These are phyloP conservation scores for Copidosoma aretas DNA, from an alignment of 2,888 invertebrate genomes.

Conservation along the genomic window DNA sequence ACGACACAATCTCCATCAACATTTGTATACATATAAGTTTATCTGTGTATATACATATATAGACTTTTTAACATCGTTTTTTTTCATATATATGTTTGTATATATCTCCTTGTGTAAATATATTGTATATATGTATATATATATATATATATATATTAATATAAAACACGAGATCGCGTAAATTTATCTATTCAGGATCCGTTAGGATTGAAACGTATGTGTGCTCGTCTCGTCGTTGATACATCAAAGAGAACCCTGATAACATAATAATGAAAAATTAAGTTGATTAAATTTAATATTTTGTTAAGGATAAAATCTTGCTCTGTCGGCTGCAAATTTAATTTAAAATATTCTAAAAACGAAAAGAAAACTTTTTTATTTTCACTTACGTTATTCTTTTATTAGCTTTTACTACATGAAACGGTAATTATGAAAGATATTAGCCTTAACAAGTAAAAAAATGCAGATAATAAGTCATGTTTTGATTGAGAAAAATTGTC, in stretches of 20 bases:
- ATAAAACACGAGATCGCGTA: conserved; percentile 38
- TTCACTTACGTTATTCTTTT: no score
- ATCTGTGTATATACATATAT: conserved; percentile 17
- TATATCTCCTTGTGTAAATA: conserved; percentile 28
- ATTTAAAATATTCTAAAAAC: no score
- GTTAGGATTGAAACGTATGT: conserved; percentile 33
- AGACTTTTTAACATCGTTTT: conserved; percentile 32
- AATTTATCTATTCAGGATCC: conserved; percentile 27
- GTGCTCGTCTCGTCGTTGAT: conserved; percentile 35
- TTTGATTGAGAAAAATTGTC: conserved; percentile 2
- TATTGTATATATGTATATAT: conserved; percentile 31
- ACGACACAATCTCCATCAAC: conserved; percentile 29
- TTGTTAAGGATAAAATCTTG: conserved; percentile 29
- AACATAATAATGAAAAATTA: conserved; percentile 13
- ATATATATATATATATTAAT: conserved; percentile 26
- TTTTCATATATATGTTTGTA: conserved; percentile 23
- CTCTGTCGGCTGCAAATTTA: no score
- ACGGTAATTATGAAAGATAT: not conserved
- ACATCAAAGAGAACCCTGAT: conserved; percentile 32
- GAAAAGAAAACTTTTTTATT: no score
- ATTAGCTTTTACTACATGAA: not conserved
- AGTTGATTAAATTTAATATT: not conserved
- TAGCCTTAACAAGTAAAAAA: conserved; percentile 17
- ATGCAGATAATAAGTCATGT: conserved; percentile 2
- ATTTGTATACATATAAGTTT: conserved; percentile 27